phyloP scores from a whole-genome alignment of 2,797 vertebrate genomes.

The Sarcophilus harrisii region DNA sequence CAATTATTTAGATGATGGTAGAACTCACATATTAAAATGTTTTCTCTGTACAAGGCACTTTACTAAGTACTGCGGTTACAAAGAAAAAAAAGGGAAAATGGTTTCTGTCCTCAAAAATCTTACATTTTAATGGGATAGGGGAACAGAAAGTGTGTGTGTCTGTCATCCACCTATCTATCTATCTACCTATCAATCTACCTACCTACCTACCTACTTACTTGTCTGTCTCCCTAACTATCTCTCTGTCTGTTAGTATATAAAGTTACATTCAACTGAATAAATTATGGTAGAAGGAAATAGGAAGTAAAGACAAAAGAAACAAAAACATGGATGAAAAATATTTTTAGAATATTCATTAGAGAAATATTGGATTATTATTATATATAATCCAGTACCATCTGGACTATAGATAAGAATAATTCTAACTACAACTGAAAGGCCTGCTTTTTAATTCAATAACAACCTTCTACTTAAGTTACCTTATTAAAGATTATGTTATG shows the following conservation, averaged over 20 bases:
- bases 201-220: too few relatives aligned
- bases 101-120: neutral
- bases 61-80: too few relatives aligned
- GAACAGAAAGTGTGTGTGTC: neutral
- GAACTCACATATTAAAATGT: neutral
- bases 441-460: neutral
- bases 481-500: neutral
- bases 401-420: neutral
- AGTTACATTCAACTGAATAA: neutral
- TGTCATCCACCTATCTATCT: too few relatives aligned
- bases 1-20: neutral
- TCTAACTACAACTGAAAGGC: neutral
- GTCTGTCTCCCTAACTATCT: too few relatives aligned
- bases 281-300: neutral
- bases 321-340: neutral
- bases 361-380: neutral
- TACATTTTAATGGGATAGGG: neutral
- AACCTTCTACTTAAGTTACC: neutral
- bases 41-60: neutral
- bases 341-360: neutral
- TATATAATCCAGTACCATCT: neutral
- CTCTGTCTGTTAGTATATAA: neutral
- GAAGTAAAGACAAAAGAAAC: neutral
- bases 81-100: neutral
- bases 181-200: too few relatives aligned